phyloP scores from a whole-genome alignment of 1,140 invertebrate genomes.

The Bactericera cockerelli region DNA sequence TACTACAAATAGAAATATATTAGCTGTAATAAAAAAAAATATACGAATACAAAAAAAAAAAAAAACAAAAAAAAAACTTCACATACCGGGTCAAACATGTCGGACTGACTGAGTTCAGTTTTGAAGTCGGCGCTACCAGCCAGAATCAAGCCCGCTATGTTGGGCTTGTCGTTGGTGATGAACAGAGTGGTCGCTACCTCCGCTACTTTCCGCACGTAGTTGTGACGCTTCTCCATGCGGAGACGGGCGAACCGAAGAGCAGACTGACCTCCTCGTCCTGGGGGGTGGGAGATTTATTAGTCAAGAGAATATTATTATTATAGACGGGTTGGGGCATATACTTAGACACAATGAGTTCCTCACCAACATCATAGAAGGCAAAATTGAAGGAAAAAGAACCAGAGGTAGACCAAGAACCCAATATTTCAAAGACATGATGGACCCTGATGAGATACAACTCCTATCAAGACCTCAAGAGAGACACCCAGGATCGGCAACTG shows the following conservation, averaged over 20 bases:
- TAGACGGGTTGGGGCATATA: constrained; percentile 13
- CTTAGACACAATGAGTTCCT: too few species aligned
- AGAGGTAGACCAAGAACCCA: too few species aligned
- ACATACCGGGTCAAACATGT: constrained; percentile 99
- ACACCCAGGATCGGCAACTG: too few species aligned
- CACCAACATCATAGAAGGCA: too few species aligned
- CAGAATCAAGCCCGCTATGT: constrained; percentile 91
- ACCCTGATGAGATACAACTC: too few species aligned
- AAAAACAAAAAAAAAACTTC: too few species aligned
- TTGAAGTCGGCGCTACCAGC: constrained; percentile 99
- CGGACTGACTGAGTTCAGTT: constrained; percentile 97
- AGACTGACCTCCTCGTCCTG: constrained; percentile 94
- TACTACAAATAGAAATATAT: too few species aligned
- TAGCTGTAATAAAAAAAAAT: too few species aligned
- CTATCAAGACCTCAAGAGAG: too few species aligned
- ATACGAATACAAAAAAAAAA: too few species aligned
- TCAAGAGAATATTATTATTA: constrained; percentile 21
- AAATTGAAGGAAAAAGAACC: too few species aligned
- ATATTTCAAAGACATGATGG: too few species aligned
- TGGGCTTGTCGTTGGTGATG: constrained; percentile 94
- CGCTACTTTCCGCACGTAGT: constrained; percentile 98
- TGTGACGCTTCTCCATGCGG: constrained; percentile 99
- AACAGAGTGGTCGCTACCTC: constrained; percentile 95
- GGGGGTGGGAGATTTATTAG: constrained; percentile 15
- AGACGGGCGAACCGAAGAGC: constrained; percentile 97